Evolutionary conservation across 1,140 invertebrate species (phyloP).

Genomic region (Drosophila kepulauana): DNA sequence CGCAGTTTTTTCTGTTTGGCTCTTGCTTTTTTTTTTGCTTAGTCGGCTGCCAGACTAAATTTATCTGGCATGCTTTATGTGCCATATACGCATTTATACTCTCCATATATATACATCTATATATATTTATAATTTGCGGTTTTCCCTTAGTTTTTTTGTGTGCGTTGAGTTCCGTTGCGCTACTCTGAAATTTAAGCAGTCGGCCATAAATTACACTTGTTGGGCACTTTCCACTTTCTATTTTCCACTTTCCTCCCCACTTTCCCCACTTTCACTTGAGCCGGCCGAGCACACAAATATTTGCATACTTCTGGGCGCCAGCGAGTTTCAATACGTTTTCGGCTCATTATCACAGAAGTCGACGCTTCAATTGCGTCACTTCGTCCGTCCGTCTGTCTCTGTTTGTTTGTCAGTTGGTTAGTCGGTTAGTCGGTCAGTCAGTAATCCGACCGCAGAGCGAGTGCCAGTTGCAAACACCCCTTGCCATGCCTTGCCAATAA

Average conservation of each 20-base stretch:
- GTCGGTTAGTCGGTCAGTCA: slow-evolving; percentile 21
- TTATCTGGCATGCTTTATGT: slow-evolving; percentile 52
- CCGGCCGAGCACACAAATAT: slow-evolving; percentile 48
- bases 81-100: neutral
- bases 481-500: slow-evolving; percentile 67
- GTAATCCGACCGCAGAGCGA: slow-evolving; percentile 8
- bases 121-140: slow-evolving; percentile 67
- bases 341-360: slow-evolving; percentile 62
- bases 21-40: slow-evolving; percentile 53
- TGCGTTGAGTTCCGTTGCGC: neutral
- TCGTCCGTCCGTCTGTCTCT: slow-evolving; percentile 24
- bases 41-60: slow-evolving; percentile 57
- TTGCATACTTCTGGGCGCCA: slow-evolving; percentile 62
- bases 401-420: slow-evolving; percentile 2
- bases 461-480: neutral
- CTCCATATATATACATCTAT: slow-evolving; percentile 10
- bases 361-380: slow-evolving; percentile 68
- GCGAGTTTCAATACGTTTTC: slow-evolving; percentile 69
- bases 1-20: neutral
- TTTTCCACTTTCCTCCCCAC: slow-evolving; percentile 13
- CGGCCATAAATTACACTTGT: slow-evolving; percentile 74
- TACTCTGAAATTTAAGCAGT: slow-evolving; percentile 71
- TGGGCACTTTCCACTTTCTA: slow-evolving; percentile 38
- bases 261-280: slow-evolving; percentile 5
- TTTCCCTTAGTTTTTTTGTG: slow-evolving; percentile 25